Conservation (phyloP, 2,888 invertebrate genomes). For the Scaptomyza flava region DNA sequence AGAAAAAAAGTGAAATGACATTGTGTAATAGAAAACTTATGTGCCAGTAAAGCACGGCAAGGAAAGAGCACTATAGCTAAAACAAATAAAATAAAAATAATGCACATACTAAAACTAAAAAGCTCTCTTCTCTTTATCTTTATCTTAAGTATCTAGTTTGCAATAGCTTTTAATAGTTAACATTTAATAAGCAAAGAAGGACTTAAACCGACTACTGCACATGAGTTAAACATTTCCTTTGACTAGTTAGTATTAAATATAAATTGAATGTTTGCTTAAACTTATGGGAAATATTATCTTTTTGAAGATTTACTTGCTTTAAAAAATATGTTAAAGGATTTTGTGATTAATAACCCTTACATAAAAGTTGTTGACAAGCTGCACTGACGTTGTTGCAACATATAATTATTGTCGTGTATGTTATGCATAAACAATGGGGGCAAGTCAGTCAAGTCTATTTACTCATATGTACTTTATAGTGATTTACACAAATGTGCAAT, state of each 20-base stretch:
- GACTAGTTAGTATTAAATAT: background rate
- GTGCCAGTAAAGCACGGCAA: conserved; percentile 29
- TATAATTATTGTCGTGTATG: conserved; percentile 11
- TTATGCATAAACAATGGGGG: conserved; percentile 16
- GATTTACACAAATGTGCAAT: conserved; percentile 25
- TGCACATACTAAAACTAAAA: conserved; percentile 4
- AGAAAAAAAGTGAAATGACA: conserved; percentile 50
- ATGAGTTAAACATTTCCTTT: background rate
- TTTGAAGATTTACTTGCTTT: too few relatives aligned
- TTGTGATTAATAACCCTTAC: too few relatives aligned
- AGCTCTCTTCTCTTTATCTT: conserved; percentile 3
- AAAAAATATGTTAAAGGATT: too few relatives aligned
- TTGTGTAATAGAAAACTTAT: conserved; percentile 63
- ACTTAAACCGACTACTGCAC: background rate
- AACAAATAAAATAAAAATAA: conserved; percentile 6
- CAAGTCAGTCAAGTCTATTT: conserved; percentile 12
- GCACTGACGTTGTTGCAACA: background rate
- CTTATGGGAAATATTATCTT: background rate
- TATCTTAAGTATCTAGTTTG: conserved; percentile 16
- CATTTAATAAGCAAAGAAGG: conserved; percentile 13
- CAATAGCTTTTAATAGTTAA: conserved; percentile 25
- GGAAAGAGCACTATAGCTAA: conserved; percentile 8
- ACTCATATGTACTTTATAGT: conserved; percentile 22
- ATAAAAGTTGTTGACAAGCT: background rate
- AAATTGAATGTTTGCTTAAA: background rate